A percentile compares a stretch with the other conserved stretches of the same genome.
phyloP scores from a whole-genome alignment of 2,797 vertebrate genomes.

The Taenioides sp. region DNA sequence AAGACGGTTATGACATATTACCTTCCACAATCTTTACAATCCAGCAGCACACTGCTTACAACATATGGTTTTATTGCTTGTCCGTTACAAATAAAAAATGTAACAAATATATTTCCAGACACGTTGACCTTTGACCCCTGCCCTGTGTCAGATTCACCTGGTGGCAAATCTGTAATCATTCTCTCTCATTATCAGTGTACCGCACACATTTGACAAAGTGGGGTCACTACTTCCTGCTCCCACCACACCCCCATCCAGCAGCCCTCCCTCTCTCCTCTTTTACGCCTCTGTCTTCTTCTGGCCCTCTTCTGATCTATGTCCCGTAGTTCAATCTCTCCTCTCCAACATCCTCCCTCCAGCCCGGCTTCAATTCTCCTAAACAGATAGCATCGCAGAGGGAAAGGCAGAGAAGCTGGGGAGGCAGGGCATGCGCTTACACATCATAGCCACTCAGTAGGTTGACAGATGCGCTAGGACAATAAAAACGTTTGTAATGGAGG shows the following conservation, averaged over 20 bases:
- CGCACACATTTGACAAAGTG: slow-evolving; percentile 66
- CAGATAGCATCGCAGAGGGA: slow-evolving; percentile 92
- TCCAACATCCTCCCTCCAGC: slow-evolving; percentile 86
- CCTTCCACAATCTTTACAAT: background rate
- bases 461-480: slow-evolving; percentile 90
- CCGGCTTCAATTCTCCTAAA: slow-evolving; percentile 91
- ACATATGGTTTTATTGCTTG: background rate
- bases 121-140: slow-evolving; percentile 26
- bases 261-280: slow-evolving; percentile 58
- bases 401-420: slow-evolving; percentile 21
- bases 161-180: slow-evolving; percentile 31
- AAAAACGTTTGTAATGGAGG: slow-evolving; percentile 98
- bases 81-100: background rate
- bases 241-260: slow-evolving; percentile 35
- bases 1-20: background rate
- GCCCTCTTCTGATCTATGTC: slow-evolving; percentile 56
- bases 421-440: slow-evolving; percentile 68
- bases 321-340: slow-evolving; percentile 63
- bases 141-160: slow-evolving; percentile 38
- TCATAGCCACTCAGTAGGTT: slow-evolving; percentile 75
- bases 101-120: slow-evolving; percentile 9
- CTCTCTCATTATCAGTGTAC: slow-evolving; percentile 46
- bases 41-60: background rate
- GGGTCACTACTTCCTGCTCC: slow-evolving; percentile 61
- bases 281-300: slow-evolving; percentile 74